These are phyloP conservation scores for Artibeus jamaicensis DNA, from an alignment of 2,797 vertebrate genomes.

Conservation along the genomic window DNA sequence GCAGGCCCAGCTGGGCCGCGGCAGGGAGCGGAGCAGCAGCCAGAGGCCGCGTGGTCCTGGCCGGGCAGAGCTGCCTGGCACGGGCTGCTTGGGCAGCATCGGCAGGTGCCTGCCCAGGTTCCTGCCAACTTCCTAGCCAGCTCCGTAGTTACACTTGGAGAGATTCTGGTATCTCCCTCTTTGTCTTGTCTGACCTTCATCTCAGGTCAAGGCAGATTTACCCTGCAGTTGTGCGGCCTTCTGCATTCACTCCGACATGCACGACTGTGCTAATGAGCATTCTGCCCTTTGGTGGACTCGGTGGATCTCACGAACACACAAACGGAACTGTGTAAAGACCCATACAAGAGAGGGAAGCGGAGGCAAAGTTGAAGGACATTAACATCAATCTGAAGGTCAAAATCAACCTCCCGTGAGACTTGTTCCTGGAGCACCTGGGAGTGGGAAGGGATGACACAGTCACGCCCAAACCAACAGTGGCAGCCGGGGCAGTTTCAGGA, in stretches of 20 bases:
- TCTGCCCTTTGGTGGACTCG: neutral
- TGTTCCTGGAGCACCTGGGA: neutral
- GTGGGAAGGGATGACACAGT: no score
- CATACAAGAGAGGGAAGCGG: neutral
- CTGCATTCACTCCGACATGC: neutral
- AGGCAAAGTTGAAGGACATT: neutral
- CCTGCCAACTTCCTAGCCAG: neutral
- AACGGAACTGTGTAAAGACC: neutral
- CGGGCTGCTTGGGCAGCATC: accelerated
- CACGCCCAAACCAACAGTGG: accelerated
- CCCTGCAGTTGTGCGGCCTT: accelerated
- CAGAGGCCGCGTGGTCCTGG: neutral
- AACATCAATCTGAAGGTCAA: neutral
- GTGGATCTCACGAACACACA: neutral
- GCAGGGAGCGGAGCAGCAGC: neutral
- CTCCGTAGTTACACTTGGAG: neutral
- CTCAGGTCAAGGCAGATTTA: neutral
- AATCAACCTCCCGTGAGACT: neutral
- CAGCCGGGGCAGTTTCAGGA: neutral
- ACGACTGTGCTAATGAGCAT: neutral
- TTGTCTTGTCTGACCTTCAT: neutral
- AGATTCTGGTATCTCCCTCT: neutral
- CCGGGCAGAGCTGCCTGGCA: accelerated
- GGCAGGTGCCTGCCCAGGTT: neutral
- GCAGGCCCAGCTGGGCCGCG: neutral